phyloP scores from a whole-genome alignment of 2,113 vertebrate species.

The Strix aluco region DNA sequence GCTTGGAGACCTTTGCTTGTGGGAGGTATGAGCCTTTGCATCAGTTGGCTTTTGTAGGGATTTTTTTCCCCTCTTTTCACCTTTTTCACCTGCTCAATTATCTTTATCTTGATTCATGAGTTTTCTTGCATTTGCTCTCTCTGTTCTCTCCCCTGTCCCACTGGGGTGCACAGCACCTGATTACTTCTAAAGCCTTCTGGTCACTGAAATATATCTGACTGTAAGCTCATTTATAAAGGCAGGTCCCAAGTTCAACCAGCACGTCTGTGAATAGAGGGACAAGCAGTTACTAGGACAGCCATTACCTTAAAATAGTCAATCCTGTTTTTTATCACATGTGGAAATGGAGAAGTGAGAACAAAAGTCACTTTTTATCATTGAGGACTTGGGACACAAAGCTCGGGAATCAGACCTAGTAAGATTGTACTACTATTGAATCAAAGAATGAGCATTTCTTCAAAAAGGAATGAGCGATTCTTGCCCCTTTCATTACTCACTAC shows the following conservation, averaged over 20 bases:
- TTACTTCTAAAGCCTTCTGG: neutral
- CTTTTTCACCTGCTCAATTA: neutral
- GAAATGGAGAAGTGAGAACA: neutral
- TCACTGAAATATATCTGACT: neutral
- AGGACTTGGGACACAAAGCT: neutral
- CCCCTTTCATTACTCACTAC: neutral
- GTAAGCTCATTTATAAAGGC: neutral
- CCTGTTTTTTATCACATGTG: neutral
- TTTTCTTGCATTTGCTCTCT: neutral
- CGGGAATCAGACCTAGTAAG: neutral
- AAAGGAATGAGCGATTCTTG: neutral
- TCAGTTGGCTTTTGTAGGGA: neutral
- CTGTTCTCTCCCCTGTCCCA: neutral
- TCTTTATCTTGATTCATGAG: neutral
- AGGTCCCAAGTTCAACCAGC: neutral
- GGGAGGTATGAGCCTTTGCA: neutral
- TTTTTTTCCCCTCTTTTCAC: neutral
- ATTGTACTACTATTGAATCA: neutral
- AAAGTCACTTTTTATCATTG: neutral
- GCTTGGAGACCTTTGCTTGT: neutral
- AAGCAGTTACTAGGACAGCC: neutral
- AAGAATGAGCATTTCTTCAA: neutral
- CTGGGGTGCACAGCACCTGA: neutral
- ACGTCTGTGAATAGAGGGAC: neutral
- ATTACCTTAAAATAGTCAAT: neutral